phyloP scores from a whole-genome alignment of 2,888 invertebrate species.

The Rhagonycha lutea region DNA sequence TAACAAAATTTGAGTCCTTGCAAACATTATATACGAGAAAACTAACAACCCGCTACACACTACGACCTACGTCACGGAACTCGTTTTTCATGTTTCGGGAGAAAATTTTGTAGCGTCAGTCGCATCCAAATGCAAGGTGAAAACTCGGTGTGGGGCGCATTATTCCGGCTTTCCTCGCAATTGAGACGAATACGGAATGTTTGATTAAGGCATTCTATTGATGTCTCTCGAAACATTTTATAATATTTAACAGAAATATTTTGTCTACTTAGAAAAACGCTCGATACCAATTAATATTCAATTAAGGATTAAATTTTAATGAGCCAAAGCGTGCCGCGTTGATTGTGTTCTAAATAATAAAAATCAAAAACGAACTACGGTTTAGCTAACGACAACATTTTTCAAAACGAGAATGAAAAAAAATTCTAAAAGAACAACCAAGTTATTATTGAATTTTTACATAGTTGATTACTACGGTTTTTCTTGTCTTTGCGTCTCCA shows the following conservation, averaged over 20 bases:
- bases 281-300: not conserved
- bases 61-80: constrained; percentile 8
- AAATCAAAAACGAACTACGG: not conserved
- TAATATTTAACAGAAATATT: not conserved
- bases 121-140: not conserved
- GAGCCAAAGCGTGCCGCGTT: not conserved
- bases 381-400: not conserved
- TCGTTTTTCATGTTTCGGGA: constrained; percentile 10
- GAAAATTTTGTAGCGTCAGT: constrained; percentile 13
- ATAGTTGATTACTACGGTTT: not conserved
- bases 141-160: constrained; percentile 11
- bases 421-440: not conserved
- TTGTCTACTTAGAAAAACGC: not conserved
- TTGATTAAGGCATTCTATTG: constrained; percentile 10
- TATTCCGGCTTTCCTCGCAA: constrained; percentile 12
- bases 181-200: constrained; percentile 2
- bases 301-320: not conserved
- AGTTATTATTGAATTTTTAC: not conserved
- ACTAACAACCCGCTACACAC: not conserved
- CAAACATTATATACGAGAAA: constrained; percentile 25
- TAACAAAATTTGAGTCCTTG: constrained; percentile 23
- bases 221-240: not conserved
- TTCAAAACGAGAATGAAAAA: not conserved
- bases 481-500: not conserved
- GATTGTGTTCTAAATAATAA: not conserved